Evolutionary conservation across 2,888 invertebrate species (phyloP).

Genomic region (Strigamia crassipes): DNA sequence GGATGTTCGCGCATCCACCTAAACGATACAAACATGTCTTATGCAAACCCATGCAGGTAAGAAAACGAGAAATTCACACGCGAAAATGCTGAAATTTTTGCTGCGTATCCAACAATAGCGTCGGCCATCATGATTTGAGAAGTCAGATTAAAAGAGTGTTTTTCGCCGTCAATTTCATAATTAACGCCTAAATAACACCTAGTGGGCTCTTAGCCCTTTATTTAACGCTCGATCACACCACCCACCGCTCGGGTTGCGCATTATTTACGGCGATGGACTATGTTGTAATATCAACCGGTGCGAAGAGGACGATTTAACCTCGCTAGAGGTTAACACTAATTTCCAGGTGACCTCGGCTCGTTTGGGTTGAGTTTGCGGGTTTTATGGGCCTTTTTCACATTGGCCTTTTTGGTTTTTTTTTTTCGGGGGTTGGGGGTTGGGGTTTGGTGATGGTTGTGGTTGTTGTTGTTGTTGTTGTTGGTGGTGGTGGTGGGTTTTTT

Average conservation of each 20-base stretch:
- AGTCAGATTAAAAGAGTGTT: background rate
- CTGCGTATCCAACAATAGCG: constrained; percentile 47
- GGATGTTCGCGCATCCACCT: background rate
- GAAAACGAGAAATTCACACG: background rate
- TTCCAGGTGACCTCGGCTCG: constrained; percentile 27
- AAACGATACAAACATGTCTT: constrained; percentile 39
- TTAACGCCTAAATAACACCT: background rate
- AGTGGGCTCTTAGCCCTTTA: background rate
- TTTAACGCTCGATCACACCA: background rate
- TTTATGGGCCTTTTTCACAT: background rate
- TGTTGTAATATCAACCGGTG: constrained; percentile 42
- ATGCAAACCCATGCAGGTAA: constrained; percentile 41
- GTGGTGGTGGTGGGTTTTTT: background rate
- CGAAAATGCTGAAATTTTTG: background rate
- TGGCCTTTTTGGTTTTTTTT: too few relatives aligned
- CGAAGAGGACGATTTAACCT: constrained; percentile 32
- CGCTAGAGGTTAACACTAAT: constrained; percentile 35
- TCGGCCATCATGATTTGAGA: constrained; percentile 45
- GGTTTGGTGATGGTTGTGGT: background rate
- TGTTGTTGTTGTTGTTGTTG: background rate
- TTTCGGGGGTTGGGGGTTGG: background rate
- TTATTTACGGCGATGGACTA: background rate
- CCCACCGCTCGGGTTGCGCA: background rate
- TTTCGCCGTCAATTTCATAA: background rate
- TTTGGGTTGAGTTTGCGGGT: background rate